A percentile compares a stretch with the other conserved stretches of the same genome.
These are phyloP conservation scores for Stomorhina lunata DNA, from an alignment of 2,888 invertebrate species.

Conservation along the genomic window DNA sequence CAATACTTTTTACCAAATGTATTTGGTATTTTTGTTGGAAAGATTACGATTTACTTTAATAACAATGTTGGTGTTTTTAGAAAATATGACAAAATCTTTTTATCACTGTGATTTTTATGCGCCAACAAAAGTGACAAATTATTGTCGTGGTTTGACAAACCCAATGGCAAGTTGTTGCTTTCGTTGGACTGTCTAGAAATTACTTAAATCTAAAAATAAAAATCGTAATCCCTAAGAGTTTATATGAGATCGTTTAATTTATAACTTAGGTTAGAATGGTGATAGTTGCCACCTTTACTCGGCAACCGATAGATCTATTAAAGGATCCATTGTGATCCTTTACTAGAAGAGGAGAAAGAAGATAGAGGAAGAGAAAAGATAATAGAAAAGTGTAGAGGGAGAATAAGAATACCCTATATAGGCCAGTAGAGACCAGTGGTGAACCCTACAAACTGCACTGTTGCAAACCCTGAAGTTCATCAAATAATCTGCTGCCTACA, in stretches of 20 bases:
- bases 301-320: too few relatives aligned
- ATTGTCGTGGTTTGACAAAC: conserved; percentile 79
- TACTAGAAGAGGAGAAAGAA: too few relatives aligned
- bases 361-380: too few relatives aligned
- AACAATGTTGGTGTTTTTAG: conserved; percentile 48
- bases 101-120: conserved; percentile 53
- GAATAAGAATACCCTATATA: too few relatives aligned
- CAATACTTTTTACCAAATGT: conserved; percentile 34
- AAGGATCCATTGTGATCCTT: too few relatives aligned
- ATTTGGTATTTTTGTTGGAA: conserved; percentile 55
- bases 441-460: too few relatives aligned
- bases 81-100: conserved; percentile 27
- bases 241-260: background rate
- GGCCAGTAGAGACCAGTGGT: too few relatives aligned
- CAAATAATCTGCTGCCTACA: too few relatives aligned
- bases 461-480: too few relatives aligned
- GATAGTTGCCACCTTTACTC: too few relatives aligned
- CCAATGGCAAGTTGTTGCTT: conserved; percentile 77
- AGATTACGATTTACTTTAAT: conserved; percentile 59
- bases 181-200: conserved; percentile 44
- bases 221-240: conserved; percentile 53
- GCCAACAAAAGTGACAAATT: conserved; percentile 70
- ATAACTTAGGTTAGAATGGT: too few relatives aligned
- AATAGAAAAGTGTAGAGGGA: too few relatives aligned
- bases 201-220: conserved; percentile 49